Conservation (phyloP, 2,113 vertebrate species). For the Tyto alba region DNA sequence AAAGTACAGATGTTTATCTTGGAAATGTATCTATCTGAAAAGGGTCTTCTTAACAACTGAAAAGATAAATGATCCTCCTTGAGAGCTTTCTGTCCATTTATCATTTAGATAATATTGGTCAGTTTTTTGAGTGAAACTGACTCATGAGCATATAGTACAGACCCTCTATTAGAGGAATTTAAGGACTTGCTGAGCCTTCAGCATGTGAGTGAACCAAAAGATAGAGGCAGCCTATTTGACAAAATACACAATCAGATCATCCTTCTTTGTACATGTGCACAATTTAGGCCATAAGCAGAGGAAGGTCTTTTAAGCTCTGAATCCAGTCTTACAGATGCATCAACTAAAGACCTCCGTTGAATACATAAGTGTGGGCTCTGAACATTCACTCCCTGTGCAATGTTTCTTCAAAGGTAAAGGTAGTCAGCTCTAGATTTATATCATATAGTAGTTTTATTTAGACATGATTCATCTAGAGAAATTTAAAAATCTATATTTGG, state of each 20-base stretch:
- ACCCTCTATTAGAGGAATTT: not conserved
- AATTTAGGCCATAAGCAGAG: not conserved
- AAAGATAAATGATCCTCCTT: conserved; percentile 28
- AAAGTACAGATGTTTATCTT: not conserved
- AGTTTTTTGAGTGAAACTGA: conserved; percentile 27
- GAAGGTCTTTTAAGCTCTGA: not conserved
- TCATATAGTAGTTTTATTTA: not conserved
- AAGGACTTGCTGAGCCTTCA: conserved; percentile 14
- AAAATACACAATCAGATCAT: not conserved
- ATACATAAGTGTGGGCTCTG: not conserved
- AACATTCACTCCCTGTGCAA: not conserved
- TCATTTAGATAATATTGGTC: conserved; percentile 19
- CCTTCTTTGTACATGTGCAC: not conserved
- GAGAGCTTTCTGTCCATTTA: conserved; percentile 5
- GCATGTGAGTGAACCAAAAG: not conserved
- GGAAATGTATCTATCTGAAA: not conserved
- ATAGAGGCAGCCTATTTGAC: not conserved
- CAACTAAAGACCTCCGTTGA: not conserved
- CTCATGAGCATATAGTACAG: conserved; percentile 2
- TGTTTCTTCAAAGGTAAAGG: not conserved
- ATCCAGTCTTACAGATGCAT: not conserved
- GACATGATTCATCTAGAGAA: not conserved
- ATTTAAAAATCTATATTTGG: not conserved
- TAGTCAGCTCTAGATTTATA: not conserved
- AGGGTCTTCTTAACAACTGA: not conserved